phyloP scores from a whole-genome alignment of 2,113 vertebrate species.

The Meriones unguiculatus region DNA sequence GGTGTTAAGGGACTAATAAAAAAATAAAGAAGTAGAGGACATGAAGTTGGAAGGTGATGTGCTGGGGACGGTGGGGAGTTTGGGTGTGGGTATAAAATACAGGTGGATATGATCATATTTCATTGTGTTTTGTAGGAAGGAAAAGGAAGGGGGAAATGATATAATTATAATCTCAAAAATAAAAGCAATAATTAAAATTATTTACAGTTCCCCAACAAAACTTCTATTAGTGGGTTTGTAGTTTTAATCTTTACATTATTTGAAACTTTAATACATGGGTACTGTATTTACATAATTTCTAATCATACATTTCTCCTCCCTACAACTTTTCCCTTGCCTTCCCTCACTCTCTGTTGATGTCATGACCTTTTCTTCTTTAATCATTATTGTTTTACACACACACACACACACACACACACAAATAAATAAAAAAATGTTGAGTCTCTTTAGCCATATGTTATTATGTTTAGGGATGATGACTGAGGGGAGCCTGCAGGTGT shows the following conservation, averaged over 20 bases:
- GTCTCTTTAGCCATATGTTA: not conserved
- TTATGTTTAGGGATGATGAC: not conserved
- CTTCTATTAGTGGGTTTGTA: not conserved
- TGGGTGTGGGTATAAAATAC: no score
- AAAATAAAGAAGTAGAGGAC: not conserved
- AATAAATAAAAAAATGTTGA: not conserved
- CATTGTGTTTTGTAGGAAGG: not conserved
- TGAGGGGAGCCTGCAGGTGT: not conserved
- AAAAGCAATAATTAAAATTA: not conserved
- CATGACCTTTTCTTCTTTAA: not conserved
- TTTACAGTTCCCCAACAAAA: not conserved
- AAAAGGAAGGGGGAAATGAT: not conserved
- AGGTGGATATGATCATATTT: not conserved
- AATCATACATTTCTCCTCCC: not conserved
- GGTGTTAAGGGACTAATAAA: not conserved
- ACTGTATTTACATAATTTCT: not conserved
- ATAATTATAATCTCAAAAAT: not conserved
- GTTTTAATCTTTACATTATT: not conserved
- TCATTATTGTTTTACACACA: not conserved
- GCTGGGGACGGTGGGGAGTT: not conserved
- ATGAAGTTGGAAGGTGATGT: not conserved
- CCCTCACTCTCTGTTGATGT: not conserved
- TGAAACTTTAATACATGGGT: not conserved
- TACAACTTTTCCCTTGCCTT: not conserved
- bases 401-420: not conserved